Conservation (phyloP, 2,888 invertebrate species). For the Dicyrtoma fusca region DNA sequence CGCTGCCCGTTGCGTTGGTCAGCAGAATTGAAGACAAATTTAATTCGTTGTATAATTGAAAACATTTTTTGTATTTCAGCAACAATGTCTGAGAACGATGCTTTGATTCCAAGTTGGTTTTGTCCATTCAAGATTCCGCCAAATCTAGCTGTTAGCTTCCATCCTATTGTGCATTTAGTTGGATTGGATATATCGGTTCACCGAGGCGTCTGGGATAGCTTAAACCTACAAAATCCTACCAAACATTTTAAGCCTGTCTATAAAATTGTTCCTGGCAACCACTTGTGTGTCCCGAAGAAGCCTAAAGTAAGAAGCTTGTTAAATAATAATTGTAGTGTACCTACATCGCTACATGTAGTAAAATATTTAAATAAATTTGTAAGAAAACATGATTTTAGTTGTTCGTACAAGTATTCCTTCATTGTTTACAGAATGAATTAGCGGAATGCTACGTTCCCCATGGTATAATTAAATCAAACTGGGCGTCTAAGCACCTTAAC, state of each 20-base stretch:
- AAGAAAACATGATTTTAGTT: no score
- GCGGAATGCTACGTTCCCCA: slow-evolving; percentile 90
- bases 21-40: no score
- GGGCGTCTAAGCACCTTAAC: slow-evolving; percentile 91
- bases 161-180: slow-evolving; percentile 83
- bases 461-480: slow-evolving; percentile 90
- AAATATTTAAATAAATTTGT: no score
- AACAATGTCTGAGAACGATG: slow-evolving; percentile 35
- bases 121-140: slow-evolving; percentile 67
- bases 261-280: slow-evolving; percentile 76
- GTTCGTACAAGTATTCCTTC: no score
- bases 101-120: slow-evolving; percentile 43
- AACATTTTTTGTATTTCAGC: slow-evolving; percentile 66
- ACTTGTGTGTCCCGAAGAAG: slow-evolving; percentile 85
- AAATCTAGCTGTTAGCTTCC: slow-evolving; percentile 81
- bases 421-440: slow-evolving; percentile 38
- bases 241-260: slow-evolving; percentile 81
- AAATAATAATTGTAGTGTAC: no score
- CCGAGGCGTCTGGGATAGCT: slow-evolving; percentile 90
- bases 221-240: slow-evolving; percentile 73
- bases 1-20: no score
- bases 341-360: no score
- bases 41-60: no score
- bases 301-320: slow-evolving; percentile 67
- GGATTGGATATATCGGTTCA: slow-evolving; percentile 86